Conservation (phyloP, 2,797 vertebrate genomes). For the Anolis apletophallus region DNA sequence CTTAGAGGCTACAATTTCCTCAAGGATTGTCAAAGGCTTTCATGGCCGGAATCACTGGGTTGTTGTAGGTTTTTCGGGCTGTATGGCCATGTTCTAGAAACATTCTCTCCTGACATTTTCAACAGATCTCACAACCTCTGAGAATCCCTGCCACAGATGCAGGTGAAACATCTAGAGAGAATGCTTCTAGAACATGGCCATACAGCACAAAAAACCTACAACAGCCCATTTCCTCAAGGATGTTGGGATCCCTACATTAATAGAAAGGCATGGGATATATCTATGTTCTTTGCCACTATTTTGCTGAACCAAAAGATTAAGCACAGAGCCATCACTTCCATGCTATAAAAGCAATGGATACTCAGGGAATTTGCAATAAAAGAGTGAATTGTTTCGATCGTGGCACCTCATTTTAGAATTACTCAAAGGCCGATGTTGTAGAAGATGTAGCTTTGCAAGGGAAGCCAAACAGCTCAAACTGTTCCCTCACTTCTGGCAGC, state of each 20-base stretch:
- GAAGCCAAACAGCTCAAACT: conserved; percentile 33
- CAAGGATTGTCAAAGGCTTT: no score
- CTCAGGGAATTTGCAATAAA: background rate
- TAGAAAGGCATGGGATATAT: background rate
- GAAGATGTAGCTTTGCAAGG: conserved; percentile 36
- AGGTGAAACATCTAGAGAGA: no score
- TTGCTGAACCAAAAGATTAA: rapidly evolving
- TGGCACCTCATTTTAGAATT: background rate
- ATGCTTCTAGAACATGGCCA: no score
- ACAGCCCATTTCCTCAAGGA: background rate
- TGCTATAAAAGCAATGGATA: background rate
- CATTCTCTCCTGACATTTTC: no score
- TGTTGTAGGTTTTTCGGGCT: no score
- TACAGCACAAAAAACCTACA: no score
- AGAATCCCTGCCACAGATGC: no score
- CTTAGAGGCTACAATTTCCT: background rate
- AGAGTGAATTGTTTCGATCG: background rate
- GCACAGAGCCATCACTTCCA: rapidly evolving
- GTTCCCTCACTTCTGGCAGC: conserved; percentile 63
- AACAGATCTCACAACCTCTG: no score
- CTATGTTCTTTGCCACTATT: background rate
- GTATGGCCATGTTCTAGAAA: no score
- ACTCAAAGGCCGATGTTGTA: background rate
- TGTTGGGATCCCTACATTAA: background rate
- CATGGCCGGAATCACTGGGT: no score